Evolutionary conservation across 2,797 vertebrate species (phyloP), one percentile per base, ranked within the genome.

Genomic region (Siniperca obscura): DNA sequence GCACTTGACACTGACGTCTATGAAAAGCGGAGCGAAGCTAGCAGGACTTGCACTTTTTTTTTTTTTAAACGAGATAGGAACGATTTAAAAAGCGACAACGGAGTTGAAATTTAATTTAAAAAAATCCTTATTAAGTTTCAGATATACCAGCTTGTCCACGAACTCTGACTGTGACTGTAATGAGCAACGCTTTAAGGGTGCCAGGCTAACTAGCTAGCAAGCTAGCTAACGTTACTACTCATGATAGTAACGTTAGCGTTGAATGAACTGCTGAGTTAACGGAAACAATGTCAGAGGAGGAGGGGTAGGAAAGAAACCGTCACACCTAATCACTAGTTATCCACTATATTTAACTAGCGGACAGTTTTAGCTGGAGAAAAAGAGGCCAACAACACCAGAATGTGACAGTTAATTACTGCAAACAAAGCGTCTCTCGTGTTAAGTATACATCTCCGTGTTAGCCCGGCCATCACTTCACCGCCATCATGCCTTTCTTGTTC

Each of bases 401-500:
- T 57, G n/a, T 59, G 69, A 40, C 12, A 0, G n/a, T 3, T 25
- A 11, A 40, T 17, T 1, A 34, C 11, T 1, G 70, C 50, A 50
- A 50, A 61, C 70, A 38, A 16, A 21, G 44, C 57, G 30, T 25
- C 12, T 13, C 16, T 34, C 7, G 9, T 46, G 55, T 74, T 74
- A 40, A 7, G 44, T 25, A 3, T 40, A 19, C 27, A 38, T 16
- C 53, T 19, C 38, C n/a, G 16, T 16, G n/a, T 70, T 21, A 12
- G 17, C 30, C 3, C 16, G 50, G 30, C 14, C 57, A 19, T 7
- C 70, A 19, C 55, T 30, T 22, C 52, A 3, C 44, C 57, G 4
- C 27, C 77, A 38, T 12, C 64, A 74, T 81, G 78, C 71, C 78
- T 19, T 9, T 62, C 36, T 0, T 55, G 44, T 4, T 80, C 21